A percentile compares a stretch with the other conserved stretches of the same genome.
Conservation (phyloP, 2,797 vertebrate species). For the Acanthopagrus latus region DNA sequence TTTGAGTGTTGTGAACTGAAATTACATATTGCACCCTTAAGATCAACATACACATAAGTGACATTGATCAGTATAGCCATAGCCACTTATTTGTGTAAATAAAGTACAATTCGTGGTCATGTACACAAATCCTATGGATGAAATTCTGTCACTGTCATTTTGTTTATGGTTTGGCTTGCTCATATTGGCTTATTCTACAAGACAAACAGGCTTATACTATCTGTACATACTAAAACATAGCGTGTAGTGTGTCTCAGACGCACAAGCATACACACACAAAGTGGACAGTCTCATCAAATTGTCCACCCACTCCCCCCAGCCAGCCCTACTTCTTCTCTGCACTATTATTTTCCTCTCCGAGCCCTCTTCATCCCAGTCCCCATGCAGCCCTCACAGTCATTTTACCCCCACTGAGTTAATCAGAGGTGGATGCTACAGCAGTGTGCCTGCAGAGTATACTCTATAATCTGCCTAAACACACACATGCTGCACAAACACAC, state of each 20-base stretch:
- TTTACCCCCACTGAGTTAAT: slow-evolving; percentile 75
- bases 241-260: slow-evolving; percentile 26
- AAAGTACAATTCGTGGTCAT: no score
- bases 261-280: slow-evolving; percentile 17
- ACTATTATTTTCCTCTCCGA: slow-evolving; percentile 70
- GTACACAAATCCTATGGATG: no score
- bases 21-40: no score
- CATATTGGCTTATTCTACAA: slow-evolving; percentile 1
- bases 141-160: no score
- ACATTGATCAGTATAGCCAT: no score
- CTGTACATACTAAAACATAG: slow-evolving; percentile 24
- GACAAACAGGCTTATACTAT: slow-evolving; percentile 12
- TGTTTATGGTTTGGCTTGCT: neutral
- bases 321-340: slow-evolving; percentile 45
- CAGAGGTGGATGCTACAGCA: slow-evolving; percentile 65
- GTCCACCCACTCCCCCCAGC: slow-evolving; percentile 50
- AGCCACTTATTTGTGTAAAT: no score
- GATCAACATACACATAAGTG: no score
- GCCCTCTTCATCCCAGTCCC: slow-evolving; percentile 56
- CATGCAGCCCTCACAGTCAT: slow-evolving; percentile 57
- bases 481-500: slow-evolving; percentile 22
- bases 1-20: no score
- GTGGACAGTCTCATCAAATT: slow-evolving; percentile 60
- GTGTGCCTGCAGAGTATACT: slow-evolving; percentile 51
- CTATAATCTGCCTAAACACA: slow-evolving; percentile 68